A percentile compares a stretch with the other conserved stretches of the same genome.
These are phyloP conservation scores for Melinaea menophilus DNA, from an alignment of 2,888 invertebrate genomes.

Conservation along the genomic window DNA sequence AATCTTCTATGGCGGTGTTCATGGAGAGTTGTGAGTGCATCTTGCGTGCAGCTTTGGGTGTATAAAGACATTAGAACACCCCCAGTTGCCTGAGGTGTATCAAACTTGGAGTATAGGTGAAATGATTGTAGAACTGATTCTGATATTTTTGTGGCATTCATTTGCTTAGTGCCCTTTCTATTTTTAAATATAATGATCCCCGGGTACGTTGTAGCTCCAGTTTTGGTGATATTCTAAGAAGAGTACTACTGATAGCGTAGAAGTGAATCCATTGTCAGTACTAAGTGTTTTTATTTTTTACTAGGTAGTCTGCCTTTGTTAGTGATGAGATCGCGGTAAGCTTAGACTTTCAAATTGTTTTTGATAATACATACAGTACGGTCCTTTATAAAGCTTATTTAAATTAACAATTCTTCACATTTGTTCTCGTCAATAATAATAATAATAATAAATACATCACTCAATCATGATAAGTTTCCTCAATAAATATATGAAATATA, in stretches of 20 bases:
- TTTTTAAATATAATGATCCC: constrained; percentile 44
- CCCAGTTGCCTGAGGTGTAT: constrained; percentile 51
- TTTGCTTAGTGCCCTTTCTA: constrained; percentile 74
- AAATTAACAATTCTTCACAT: constrained; percentile 45
- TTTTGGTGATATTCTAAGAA: constrained; percentile 59
- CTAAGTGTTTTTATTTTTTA: constrained; percentile 43
- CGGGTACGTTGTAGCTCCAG: constrained; percentile 44
- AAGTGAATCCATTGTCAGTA: constrained; percentile 42
- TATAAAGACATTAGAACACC: constrained; percentile 63
- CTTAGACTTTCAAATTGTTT: constrained; percentile 58
- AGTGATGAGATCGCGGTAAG: constrained; percentile 55
- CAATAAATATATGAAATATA: constrained; percentile 45
- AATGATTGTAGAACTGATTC: constrained; percentile 66
- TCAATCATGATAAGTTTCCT: constrained; percentile 50
- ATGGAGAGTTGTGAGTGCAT: constrained; percentile 55
- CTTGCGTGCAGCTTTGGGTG: constrained; percentile 56
- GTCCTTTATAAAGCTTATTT: constrained; percentile 49
- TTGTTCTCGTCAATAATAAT: constrained; percentile 49
- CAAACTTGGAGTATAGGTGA: constrained; percentile 56
- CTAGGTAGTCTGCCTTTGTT: constrained; percentile 51
- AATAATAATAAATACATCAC: constrained; percentile 51
- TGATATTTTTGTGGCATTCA: constrained; percentile 72
- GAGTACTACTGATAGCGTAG: constrained; percentile 33
- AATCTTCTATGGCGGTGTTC: constrained; percentile 66
- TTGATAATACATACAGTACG: constrained; percentile 37